Conservation (phyloP, 2,888 invertebrate genomes). For the Harpagoxenus sublaevis region DNA sequence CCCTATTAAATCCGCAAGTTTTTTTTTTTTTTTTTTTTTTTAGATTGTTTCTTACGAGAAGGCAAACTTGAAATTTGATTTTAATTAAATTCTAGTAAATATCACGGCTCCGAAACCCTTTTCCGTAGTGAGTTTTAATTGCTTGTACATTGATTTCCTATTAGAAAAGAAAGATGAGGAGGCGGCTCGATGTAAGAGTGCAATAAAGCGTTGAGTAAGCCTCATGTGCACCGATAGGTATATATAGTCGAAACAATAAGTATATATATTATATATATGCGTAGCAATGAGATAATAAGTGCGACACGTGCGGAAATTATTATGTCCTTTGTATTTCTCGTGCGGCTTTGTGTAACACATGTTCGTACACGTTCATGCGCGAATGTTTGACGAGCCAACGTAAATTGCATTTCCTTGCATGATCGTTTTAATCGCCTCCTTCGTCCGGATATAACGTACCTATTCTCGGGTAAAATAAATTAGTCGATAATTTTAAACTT, state of each 20-base stretch:
- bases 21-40: too few species aligned
- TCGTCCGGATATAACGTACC: neutral
- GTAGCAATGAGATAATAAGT: slow-evolving; percentile 35
- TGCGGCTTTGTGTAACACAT: neutral
- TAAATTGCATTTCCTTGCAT: slow-evolving; percentile 18
- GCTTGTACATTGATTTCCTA: slow-evolving; percentile 48
- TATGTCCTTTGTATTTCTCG: slow-evolving; percentile 23
- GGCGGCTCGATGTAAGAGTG: slow-evolving; percentile 28
- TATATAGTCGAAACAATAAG: slow-evolving; percentile 28
- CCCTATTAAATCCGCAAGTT: slow-evolving; percentile 30
- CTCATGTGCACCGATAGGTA: slow-evolving; percentile 27
- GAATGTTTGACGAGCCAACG: neutral
- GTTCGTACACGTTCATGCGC: neutral
- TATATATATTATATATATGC: neutral
- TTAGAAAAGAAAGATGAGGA: neutral
- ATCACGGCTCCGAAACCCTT: neutral
- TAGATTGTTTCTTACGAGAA: slow-evolving; percentile 6
- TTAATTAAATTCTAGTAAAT: slow-evolving; percentile 30
- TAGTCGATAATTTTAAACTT: slow-evolving; percentile 10
- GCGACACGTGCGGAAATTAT: slow-evolving; percentile 36
- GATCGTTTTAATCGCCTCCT: slow-evolving; percentile 9
- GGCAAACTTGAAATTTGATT: neutral
- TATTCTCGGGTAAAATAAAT: slow-evolving; percentile 16
- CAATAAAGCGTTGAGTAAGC: slow-evolving; percentile 49
- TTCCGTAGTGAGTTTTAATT: slow-evolving; percentile 32